A percentile compares a stretch with the other conserved stretches of the same genome.
These are phyloP conservation scores for Philotrypesis tridentata DNA, from an alignment of 1,140 invertebrate genomes.

Conservation along the genomic window DNA sequence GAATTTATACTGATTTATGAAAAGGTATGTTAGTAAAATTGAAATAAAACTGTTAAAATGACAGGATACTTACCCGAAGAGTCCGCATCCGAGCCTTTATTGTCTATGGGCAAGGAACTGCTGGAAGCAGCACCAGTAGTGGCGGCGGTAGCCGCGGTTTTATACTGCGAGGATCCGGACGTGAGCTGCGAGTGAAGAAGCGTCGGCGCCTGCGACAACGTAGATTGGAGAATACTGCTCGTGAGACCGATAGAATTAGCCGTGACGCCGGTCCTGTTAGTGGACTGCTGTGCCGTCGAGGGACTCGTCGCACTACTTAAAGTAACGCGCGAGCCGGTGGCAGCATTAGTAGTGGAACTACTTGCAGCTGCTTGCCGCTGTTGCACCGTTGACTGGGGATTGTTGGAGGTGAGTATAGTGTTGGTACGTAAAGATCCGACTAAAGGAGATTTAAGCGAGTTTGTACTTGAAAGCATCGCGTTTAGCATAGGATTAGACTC, in stretches of 20 bases:
- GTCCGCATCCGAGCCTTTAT: slow-evolving; percentile 64
- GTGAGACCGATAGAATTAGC: slow-evolving; percentile 63
- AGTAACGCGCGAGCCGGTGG: slow-evolving; percentile 52
- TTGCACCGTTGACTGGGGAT: slow-evolving; percentile 34
- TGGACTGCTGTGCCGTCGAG: neutral
- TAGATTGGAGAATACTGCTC: slow-evolving; percentile 70
- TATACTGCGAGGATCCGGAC: slow-evolving; percentile 64
- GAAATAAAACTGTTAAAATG: neutral
- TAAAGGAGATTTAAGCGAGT: slow-evolving; percentile 64
- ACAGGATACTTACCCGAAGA: slow-evolving; percentile 48
- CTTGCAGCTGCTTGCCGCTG: slow-evolving; percentile 57
- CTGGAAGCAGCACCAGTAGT: neutral
- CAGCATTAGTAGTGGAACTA: slow-evolving; percentile 51
- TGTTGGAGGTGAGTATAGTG: slow-evolving; percentile 65
- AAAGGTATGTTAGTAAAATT: neutral
- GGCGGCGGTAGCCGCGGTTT: slow-evolving; percentile 57
- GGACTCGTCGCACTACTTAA: slow-evolving; percentile 56
- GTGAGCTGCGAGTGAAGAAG: slow-evolving; percentile 67
- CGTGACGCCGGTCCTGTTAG: slow-evolving; percentile 59
- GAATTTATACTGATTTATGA: too few species aligned
- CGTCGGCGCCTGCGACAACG: slow-evolving; percentile 68
- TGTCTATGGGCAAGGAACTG: slow-evolving; percentile 64
- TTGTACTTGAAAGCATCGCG: slow-evolving; percentile 68
- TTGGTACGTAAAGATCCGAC: slow-evolving; percentile 63
- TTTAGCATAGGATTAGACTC: slow-evolving; percentile 72